These are phyloP conservation scores for Pristionchus japonicus DNA, from an alignment of 2,888 invertebrate genomes.

Conservation along the genomic window DNA sequence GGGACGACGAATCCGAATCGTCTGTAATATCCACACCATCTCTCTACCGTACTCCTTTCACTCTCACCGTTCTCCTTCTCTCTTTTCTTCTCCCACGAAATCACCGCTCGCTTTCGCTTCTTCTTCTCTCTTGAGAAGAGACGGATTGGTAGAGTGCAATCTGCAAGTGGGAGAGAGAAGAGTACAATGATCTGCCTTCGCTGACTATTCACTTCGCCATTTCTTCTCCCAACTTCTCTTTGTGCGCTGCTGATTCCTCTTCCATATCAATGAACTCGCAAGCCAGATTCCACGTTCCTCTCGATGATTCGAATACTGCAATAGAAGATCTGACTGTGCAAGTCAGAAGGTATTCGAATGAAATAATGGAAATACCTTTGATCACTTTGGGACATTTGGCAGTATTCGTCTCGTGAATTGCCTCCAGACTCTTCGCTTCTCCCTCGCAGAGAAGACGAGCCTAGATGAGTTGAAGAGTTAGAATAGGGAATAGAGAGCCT, in stretches of 20 bases:
- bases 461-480: too few species aligned
- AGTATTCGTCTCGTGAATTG: constrained; percentile 15
- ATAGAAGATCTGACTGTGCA: not conserved
- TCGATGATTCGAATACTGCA: constrained; percentile 27
- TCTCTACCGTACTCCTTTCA: not conserved
- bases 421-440: constrained; percentile 11
- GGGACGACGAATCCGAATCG: constrained; percentile 79
- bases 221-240: constrained; percentile 17
- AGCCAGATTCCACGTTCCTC: constrained; percentile 10
- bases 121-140: constrained; percentile 39
- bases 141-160: constrained; percentile 78
- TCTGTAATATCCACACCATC: not conserved
- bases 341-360: not conserved
- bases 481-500: not conserved
- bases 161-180: constrained; percentile 68
- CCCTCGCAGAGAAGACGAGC: constrained; percentile 14
- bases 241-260: not conserved
- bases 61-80: constrained; percentile 34
- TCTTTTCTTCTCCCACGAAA: constrained; percentile 45
- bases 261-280: constrained; percentile 20
- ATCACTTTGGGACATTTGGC: constrained; percentile 8
- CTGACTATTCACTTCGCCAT: not conserved
- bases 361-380: not conserved
- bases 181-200: not conserved
- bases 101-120: constrained; percentile 32